phyloP scores from a whole-genome alignment of 2,797 vertebrate genomes.

The Chromis chromis region DNA sequence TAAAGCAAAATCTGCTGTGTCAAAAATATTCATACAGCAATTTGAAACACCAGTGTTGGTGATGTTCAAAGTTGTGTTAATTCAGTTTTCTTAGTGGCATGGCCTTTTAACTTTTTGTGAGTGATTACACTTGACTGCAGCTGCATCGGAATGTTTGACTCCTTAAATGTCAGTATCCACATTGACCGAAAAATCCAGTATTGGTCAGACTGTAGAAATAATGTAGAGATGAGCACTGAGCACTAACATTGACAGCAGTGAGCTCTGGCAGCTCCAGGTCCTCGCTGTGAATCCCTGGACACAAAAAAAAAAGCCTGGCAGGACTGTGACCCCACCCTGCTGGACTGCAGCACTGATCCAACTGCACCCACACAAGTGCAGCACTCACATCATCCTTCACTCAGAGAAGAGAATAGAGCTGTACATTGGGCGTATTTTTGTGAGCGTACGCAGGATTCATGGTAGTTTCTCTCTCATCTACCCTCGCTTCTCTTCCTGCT shows the following conservation, averaged over 20 bases:
- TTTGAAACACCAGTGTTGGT: too few species aligned
- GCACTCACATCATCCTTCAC: constrained; percentile 21
- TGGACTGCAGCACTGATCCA: constrained; percentile 29
- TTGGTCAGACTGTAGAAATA: neutral
- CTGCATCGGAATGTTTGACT: too few species aligned
- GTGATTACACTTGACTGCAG: too few species aligned
- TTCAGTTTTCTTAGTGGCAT: too few species aligned
- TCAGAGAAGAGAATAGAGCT: neutral
- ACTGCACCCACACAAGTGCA: constrained; percentile 19
- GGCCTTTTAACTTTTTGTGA: too few species aligned
- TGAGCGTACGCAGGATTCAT: constrained; percentile 1
- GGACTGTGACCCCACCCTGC: constrained; percentile 3
- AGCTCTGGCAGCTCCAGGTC: constrained; percentile 8
- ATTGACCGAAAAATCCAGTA: too few species aligned
- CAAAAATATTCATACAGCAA: too few species aligned
- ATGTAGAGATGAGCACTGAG: neutral
- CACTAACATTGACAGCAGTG: neutral
- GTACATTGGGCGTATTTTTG: constrained; percentile 22
- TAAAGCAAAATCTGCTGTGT: too few species aligned
- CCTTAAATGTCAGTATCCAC: too few species aligned
- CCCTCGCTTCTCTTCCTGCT: constrained; percentile 16
- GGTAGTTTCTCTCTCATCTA: constrained; percentile 3
- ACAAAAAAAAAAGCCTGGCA: constrained; percentile 4
- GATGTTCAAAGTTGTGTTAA: too few species aligned
- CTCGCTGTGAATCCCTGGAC: constrained; percentile 10